Evolutionary conservation across 2,797 vertebrate species (phyloP).

Genomic region (Iguana delicatissima): DNA sequence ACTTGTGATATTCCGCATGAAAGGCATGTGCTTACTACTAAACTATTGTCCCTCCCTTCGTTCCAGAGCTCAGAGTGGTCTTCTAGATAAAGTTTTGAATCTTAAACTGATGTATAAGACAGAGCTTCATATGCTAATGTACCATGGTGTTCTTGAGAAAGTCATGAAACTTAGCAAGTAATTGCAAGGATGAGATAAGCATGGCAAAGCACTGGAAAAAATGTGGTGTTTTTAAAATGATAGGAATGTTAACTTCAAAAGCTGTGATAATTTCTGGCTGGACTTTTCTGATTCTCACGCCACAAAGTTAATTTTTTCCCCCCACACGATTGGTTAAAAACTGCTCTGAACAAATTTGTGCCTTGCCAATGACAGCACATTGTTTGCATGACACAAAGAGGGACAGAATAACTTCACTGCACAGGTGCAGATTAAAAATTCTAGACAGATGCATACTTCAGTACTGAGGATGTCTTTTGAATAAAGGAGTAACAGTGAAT

Average conservation of each 20-base stretch:
- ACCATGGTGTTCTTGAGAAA: not conserved
- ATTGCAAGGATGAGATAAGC: not conserved
- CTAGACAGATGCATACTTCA: not conserved
- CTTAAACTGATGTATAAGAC: not conserved
- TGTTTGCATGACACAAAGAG: not conserved
- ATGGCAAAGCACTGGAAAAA: not conserved
- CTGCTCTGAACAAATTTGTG: not conserved
- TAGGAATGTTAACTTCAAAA: not conserved
- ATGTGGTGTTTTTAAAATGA: not conserved
- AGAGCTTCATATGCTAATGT: not conserved
- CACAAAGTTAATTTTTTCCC: not conserved
- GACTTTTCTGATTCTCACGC: not conserved
- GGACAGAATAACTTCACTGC: no score
- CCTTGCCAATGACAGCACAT: no score
- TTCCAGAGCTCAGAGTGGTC: not conserved
- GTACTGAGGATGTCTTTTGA: not conserved
- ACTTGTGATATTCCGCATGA: not conserved
- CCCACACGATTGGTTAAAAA: not conserved
- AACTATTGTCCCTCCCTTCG: not conserved
- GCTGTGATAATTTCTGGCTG: not conserved
- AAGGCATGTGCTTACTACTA: not conserved
- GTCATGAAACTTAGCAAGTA: not conserved
- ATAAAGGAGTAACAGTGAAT: not conserved
- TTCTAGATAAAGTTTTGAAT: not conserved
- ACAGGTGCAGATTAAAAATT: no score